Conservation (phyloP, 2,113 vertebrate genomes). For the Microcebus griseorufus region DNA sequence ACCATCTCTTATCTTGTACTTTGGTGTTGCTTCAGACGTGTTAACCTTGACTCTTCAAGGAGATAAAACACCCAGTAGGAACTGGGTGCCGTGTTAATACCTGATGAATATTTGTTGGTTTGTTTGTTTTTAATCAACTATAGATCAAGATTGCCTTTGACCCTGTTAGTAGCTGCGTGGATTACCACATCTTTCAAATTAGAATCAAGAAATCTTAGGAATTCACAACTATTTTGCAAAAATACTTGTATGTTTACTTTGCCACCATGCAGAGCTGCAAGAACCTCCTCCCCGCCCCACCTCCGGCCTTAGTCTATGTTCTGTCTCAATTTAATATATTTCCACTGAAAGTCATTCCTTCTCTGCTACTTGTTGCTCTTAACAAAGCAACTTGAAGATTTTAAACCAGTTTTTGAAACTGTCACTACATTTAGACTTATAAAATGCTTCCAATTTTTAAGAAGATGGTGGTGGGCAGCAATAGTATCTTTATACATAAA, state of each 20-base stretch:
- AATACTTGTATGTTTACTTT: neutral
- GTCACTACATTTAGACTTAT: neutral
- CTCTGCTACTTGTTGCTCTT: neutral
- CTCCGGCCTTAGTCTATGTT: neutral
- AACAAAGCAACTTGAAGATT: neutral
- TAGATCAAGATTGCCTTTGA: neutral
- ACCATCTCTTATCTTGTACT: constrained; percentile 38
- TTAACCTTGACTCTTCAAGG: constrained; percentile 52
- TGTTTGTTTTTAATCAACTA: neutral
- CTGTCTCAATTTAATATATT: neutral
- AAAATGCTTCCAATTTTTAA: neutral
- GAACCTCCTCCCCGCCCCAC: neutral
- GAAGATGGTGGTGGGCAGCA: neutral
- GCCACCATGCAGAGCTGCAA: neutral
- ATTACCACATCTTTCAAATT: neutral
- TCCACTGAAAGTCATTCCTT: neutral
- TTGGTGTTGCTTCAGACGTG: constrained; percentile 36
- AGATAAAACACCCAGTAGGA: neutral
- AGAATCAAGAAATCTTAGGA: neutral
- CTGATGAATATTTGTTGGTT: neutral
- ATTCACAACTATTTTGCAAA: neutral
- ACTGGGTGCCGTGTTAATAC: neutral
- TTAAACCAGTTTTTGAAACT: neutral
- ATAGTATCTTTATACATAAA: neutral
- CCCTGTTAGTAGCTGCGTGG: neutral